Base-by-base conservation (phyloP, 2,888 invertebrate species). In the Lasioglossum pauxillum region DNA sequence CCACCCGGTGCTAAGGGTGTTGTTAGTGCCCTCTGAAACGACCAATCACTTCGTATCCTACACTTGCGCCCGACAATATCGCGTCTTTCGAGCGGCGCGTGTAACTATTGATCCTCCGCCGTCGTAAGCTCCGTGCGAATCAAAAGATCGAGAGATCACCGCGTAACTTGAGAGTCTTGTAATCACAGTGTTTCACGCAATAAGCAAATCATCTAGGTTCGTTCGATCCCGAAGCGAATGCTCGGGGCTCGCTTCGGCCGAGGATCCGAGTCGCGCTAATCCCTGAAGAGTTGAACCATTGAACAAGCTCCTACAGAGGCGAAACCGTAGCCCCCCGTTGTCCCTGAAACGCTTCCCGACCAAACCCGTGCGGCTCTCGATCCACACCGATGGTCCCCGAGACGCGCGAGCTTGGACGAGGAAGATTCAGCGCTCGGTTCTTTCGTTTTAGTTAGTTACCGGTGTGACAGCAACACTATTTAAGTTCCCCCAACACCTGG, bases 1-100 rank as follows among this genome's bases (percentile, higher is more conserved):
- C 96, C 97, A 96, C 96, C 98, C 96, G 95, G 98, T 98, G 97
- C 98, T 98, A 97, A 98, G 97, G 96, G 97, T 97, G 96, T 97
- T 96, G 96, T 97, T 96, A 96, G 97, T 96, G 95, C 96, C 96
- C 96, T 97, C 98, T 98, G 97, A 93, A 94, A 95, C 88, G 90
- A 94, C 90, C 92, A 93, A 91, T 85, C 84, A 91, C 81, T 87
- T 88, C 89, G 84, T 91, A 91, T 85, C 82, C 78, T 49, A 69
- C 75, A 67, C 75, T 75, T 80, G n/a, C 71, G 41, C 71, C 41
- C 71, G 71, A 41, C 35, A 69, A 31, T 64, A 1, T 31, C 35
- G 35, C 69, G 35, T 64, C 31, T 64, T 38, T 38, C 69, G 69
- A 69, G 19, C 69, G 38, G 8, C 31, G 64, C 19, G 64, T 35